These are phyloP conservation scores for Busseola fusca DNA, from an alignment of 2,888 invertebrate genomes.

Conservation along the genomic window DNA sequence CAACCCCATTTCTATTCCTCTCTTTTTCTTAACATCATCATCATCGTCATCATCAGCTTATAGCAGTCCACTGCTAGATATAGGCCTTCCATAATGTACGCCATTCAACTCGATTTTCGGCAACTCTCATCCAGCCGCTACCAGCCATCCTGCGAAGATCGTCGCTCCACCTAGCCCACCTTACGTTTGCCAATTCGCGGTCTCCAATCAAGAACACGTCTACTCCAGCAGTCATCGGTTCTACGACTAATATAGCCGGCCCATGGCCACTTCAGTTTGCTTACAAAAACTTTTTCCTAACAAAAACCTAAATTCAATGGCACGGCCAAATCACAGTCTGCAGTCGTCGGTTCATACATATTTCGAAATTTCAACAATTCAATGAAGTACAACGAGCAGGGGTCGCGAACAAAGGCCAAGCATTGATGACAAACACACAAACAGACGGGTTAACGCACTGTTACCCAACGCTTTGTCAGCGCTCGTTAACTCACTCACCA, in stretches of 20 bases:
- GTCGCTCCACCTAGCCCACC: too few relatives aligned
- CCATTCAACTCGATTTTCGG: too few relatives aligned
- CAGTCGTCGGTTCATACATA: slow-evolving; percentile 22
- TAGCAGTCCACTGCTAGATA: too few relatives aligned
- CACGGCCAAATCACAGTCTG: slow-evolving; percentile 22
- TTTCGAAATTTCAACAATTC: slow-evolving; percentile 60
- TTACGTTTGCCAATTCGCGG: too few relatives aligned
- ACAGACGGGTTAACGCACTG: slow-evolving; percentile 68
- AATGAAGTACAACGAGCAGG: slow-evolving; percentile 59
- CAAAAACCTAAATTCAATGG: slow-evolving; percentile 46
- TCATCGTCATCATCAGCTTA: too few relatives aligned
- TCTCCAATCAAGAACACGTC: too few relatives aligned
- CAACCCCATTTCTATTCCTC: neutral
- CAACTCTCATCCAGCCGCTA: too few relatives aligned
- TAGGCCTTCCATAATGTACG: too few relatives aligned
- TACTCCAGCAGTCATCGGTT: too few relatives aligned
- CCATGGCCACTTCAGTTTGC: too few relatives aligned
- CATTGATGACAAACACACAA: slow-evolving; percentile 63
- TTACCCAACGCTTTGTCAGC: slow-evolving; percentile 65
- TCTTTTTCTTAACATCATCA: slow-evolving; percentile 8
- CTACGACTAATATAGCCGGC: too few relatives aligned
- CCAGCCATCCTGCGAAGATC: too few relatives aligned
- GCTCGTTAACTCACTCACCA: slow-evolving; percentile 63
- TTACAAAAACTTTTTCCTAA: neutral
- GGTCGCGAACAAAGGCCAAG: slow-evolving; percentile 68